A percentile compares a stretch with the other conserved stretches of the same genome.
Evolutionary conservation across 2,888 invertebrate genomes (phyloP).

Genomic region (Cheilosia scutellata): DNA sequence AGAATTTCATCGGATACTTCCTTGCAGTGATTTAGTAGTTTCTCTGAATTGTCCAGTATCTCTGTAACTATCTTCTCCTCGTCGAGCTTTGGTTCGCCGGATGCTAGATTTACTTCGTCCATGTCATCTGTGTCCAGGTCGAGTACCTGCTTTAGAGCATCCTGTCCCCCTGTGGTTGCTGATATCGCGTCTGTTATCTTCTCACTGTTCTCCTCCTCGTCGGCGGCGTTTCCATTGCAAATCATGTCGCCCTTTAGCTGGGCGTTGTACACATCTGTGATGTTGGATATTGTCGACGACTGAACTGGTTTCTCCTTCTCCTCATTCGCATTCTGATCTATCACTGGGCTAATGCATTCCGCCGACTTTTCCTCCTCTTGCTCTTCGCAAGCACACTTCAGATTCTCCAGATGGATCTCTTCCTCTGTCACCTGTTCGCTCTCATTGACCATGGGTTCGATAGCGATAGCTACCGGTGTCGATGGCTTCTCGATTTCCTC

Average conservation of each 20-base stretch:
- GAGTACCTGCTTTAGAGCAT: slow-evolving; percentile 84
- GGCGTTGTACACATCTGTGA: slow-evolving; percentile 84
- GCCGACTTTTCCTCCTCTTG: slow-evolving; percentile 58
- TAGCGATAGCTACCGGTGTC: slow-evolving; percentile 66
- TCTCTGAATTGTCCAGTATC: slow-evolving; percentile 85
- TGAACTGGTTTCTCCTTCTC: slow-evolving; percentile 77
- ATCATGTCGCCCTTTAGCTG: slow-evolving; percentile 83
- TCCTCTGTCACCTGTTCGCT: slow-evolving; percentile 77
- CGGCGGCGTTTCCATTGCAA: slow-evolving; percentile 78
- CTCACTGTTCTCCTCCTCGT: slow-evolving; percentile 33
- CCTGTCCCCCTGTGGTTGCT: slow-evolving; percentile 79
- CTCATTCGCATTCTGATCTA: slow-evolving; percentile 71
- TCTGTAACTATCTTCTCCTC: slow-evolving; percentile 85
- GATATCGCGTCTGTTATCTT: slow-evolving; percentile 76
- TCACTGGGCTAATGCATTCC: slow-evolving; percentile 35
- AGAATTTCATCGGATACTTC: slow-evolving; percentile 80
- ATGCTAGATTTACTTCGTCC: slow-evolving; percentile 80
- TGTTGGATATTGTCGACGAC: slow-evolving; percentile 81
- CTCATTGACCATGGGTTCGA: slow-evolving; percentile 68
- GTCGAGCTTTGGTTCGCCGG: slow-evolving; percentile 80
- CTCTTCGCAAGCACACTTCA: slow-evolving; percentile 78
- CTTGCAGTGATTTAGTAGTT: slow-evolving; percentile 84
- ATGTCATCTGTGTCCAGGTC: slow-evolving; percentile 81
- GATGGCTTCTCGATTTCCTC: slow-evolving; percentile 74
- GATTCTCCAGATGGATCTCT: slow-evolving; percentile 76